These are phyloP conservation scores for Acomys russatus DNA, from an alignment of 2,797 vertebrate species.

Conservation along the genomic window DNA sequence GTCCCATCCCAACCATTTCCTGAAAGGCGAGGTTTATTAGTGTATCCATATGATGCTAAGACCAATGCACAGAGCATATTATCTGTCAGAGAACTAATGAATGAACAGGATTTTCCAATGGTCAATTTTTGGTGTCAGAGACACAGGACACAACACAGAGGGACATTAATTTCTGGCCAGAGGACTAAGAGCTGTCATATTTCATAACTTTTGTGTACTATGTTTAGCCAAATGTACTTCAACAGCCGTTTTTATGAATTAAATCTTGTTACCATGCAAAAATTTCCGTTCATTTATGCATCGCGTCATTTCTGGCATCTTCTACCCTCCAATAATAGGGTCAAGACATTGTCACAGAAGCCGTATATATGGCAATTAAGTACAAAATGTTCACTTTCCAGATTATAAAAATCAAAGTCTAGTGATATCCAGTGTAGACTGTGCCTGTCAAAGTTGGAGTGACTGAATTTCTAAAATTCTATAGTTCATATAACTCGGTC, in stretches of 20 bases:
- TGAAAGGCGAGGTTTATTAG: background rate
- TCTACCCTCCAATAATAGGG: background rate
- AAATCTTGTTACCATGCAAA: background rate
- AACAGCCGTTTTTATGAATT: conserved; percentile 11
- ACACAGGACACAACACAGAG: background rate
- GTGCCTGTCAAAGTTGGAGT: background rate
- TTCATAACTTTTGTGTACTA: conserved; percentile 19
- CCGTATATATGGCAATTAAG: background rate
- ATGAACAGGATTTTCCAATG: background rate
- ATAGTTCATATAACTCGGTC: conserved; percentile 28
- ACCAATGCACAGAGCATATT: background rate
- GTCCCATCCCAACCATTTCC: background rate
- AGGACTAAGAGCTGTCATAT: background rate
- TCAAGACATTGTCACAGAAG: background rate
- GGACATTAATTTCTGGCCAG: background rate
- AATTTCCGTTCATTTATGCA: background rate
- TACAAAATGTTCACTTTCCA: conserved; percentile 36
- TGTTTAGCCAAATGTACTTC: background rate
- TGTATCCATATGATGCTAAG: background rate
- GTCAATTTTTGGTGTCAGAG: background rate
- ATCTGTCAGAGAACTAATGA: background rate
- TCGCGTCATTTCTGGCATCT: background rate
- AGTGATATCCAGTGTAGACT: conserved; percentile 5
- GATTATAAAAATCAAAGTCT: conserved; percentile 26
- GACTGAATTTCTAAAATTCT: conserved; percentile 39